Base-by-base conservation (phyloP, 2,113 vertebrate species). In the Menura novaehollandiae region DNA sequence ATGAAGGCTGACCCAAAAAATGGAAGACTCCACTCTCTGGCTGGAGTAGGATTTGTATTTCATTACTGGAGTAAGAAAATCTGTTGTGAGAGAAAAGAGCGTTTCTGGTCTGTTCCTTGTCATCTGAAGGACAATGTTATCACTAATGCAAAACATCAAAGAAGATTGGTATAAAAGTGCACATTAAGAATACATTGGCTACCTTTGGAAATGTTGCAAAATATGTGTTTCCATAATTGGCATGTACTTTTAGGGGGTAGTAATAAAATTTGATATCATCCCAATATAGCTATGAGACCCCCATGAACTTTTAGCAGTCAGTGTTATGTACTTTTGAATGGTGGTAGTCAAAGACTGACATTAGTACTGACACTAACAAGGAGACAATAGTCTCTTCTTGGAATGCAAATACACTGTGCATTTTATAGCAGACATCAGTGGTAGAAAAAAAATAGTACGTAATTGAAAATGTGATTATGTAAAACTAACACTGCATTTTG, bases 1-100 rank as follows among this genome's bases (percentile, higher is more conserved):
- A 98, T 98, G 86, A 98, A 93, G 68, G 95, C 90, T 97, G 97
- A 98, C 97, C 98, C 97, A 91, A 97, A 97, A 98, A 97, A 98
- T 96, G 95, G 91, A 94, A 81, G 89, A 39, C 72, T 88, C 46
- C 55, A 33, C n/a, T 75, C 13, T 97, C 72, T 91, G 71, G 51
- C 88, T 94, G 84, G 79, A 91, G 81, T 56, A n/a, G 75, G 43
- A 39, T 91, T 90, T 33, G 49, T 53, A 6, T 60, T 93, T 56
- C 66, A 15, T 74, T 93, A 28, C 30, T 43, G 10, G n/a, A 94
- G 39, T 53, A 75, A 86, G 88, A 95, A 93, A 94, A 96, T 69
- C 56, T 39, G 43, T 30, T 74, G 55, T 16, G 89, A 85, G 77
- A 94, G 75, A 60, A 51, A 75, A 56, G 81, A 76, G 12, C 20